Percentiles rank a stretch among this genome's conserved stretches.
Conservation (phyloP, 2,888 invertebrate genomes). For the Cerceris ruficornis region DNA sequence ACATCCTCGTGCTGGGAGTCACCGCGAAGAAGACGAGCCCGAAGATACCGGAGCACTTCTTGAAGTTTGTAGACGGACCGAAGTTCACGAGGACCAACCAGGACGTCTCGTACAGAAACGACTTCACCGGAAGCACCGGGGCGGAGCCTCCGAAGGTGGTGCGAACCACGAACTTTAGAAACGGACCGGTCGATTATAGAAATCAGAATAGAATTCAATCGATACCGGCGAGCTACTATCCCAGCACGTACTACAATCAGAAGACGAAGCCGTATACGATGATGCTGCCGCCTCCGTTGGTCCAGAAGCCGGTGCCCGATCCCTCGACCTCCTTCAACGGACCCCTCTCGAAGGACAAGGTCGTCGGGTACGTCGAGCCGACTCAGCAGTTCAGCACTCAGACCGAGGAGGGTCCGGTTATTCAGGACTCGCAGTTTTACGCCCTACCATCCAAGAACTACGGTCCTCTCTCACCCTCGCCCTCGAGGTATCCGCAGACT, state of each 20-base stretch:
- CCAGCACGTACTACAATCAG: constrained; percentile 67
- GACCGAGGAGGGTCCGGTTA: constrained; percentile 71
- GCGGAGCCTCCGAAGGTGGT: constrained; percentile 80
- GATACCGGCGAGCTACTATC: constrained; percentile 70
- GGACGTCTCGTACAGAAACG: constrained; percentile 65
- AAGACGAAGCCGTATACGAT: constrained; percentile 85
- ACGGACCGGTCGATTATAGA: constrained; percentile 65
- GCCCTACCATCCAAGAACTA: constrained; percentile 55
- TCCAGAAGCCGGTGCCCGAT: constrained; percentile 72
- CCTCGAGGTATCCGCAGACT: constrained; percentile 15
- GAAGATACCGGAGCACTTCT: constrained; percentile 81
- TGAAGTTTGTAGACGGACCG: constrained; percentile 83
- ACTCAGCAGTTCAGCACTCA: constrained; percentile 67
- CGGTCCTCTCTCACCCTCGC: constrained; percentile 35
- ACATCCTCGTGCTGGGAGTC: constrained; percentile 87
- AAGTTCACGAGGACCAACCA: constrained; percentile 78
- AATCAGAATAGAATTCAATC: constrained; percentile 68
- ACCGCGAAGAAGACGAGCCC: constrained; percentile 87
- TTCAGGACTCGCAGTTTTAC: constrained; percentile 67
- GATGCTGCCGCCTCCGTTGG: constrained; percentile 87
- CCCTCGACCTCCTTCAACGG: constrained; percentile 39
- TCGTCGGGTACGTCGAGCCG: constrained; percentile 39
- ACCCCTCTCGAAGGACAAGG: constrained; percentile 51
- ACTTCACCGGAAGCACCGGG: constrained; percentile 72
- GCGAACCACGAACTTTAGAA: constrained; percentile 75